Percentiles rank a stretch among this genome's conserved stretches.
phyloP scores from a whole-genome alignment of 1,140 invertebrate genomes.

The Drosophila sturtevanti region DNA sequence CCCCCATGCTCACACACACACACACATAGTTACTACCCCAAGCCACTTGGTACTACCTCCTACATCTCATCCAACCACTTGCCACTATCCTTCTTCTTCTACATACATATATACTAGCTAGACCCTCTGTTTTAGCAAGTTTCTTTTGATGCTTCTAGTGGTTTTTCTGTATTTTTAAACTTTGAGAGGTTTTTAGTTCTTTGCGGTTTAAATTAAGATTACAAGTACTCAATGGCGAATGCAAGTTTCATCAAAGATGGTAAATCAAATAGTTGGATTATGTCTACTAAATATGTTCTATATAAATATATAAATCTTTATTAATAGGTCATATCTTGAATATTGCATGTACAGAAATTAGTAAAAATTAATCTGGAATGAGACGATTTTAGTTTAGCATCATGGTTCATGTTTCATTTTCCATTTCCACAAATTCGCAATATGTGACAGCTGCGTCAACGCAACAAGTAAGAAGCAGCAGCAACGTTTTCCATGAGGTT shows the following conservation, averaged over 20 bases:
- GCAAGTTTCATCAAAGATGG: background rate
- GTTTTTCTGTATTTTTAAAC: slow-evolving; percentile 3
- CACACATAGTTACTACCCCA: background rate
- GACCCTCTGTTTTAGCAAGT: background rate
- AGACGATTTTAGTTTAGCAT: background rate
- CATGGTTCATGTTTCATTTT: background rate
- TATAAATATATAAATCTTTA: too few species aligned
- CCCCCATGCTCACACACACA: background rate
- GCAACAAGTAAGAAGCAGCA: slow-evolving; percentile 75
- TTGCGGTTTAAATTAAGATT: slow-evolving; percentile 1
- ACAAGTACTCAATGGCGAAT: background rate
- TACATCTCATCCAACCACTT: background rate
- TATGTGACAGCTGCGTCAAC: slow-evolving; percentile 53
- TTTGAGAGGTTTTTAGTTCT: slow-evolving; percentile 5
- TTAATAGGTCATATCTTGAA: background rate
- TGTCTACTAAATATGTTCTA: too few species aligned
- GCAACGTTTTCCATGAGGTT: slow-evolving; percentile 24
- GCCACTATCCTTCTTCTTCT: background rate
- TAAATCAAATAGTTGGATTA: too few species aligned
- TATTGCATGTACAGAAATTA: background rate
- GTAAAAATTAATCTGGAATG: background rate
- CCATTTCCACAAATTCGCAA: slow-evolving; percentile 10
- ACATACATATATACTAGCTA: background rate
- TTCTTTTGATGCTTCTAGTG: slow-evolving; percentile 1
- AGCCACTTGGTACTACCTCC: background rate